These are phyloP conservation scores for Prenolepis imparis DNA, from an alignment of 2,888 invertebrate genomes.

Conservation along the genomic window DNA sequence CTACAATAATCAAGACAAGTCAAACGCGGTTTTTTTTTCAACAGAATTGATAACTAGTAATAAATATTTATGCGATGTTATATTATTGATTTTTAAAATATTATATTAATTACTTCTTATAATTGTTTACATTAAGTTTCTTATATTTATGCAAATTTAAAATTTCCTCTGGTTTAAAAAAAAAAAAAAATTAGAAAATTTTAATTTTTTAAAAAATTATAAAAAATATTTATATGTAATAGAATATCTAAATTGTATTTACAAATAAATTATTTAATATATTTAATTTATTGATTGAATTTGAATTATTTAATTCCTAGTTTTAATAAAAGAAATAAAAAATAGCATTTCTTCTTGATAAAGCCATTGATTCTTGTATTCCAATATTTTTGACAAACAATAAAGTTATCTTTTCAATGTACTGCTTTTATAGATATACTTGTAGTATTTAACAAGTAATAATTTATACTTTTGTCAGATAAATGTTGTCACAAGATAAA, in stretches of 20 bases:
- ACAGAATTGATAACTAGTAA: neutral
- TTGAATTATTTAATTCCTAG: neutral
- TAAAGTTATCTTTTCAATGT: neutral
- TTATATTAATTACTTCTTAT: neutral
- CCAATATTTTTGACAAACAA: too few species aligned
- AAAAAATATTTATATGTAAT: neutral
- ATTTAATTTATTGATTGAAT: neutral
- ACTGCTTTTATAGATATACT: neutral
- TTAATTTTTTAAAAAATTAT: neutral
- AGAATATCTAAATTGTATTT: neutral
- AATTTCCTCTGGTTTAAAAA: neutral
- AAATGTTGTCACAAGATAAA: neutral
- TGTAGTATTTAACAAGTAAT: neutral
- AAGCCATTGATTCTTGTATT: neutral
- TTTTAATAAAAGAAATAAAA: slow-evolving; percentile 1
- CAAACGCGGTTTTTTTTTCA: slow-evolving; percentile 70
- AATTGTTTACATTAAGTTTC: too few species aligned
- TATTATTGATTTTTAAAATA: neutral
- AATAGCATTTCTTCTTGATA: neutral
- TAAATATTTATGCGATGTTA: neutral
- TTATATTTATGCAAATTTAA: neutral
- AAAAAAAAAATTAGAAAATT: neutral
- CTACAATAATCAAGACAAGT: slow-evolving; percentile 78
- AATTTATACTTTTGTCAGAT: slow-evolving; percentile 14
- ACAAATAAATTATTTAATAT: neutral